These are phyloP conservation scores for Ibidorhyncha struthersii DNA, from an alignment of 2,113 vertebrate species.

Conservation along the genomic window DNA sequence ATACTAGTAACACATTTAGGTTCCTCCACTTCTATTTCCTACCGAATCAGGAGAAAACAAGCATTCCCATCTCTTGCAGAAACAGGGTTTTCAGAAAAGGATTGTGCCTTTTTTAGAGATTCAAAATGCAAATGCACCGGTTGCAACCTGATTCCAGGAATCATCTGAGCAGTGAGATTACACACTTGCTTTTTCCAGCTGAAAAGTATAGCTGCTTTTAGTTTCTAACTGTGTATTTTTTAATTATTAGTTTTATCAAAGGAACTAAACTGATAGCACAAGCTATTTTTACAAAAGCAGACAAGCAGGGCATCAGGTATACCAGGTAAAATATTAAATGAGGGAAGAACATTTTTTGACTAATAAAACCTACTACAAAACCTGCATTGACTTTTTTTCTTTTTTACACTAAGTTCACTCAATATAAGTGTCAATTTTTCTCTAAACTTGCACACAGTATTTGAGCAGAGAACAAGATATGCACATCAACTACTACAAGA, in stretches of 20 bases:
- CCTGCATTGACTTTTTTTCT: background rate
- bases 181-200: background rate
- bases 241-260: slow-evolving; percentile 33
- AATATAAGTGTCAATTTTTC: background rate
- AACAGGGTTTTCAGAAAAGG: background rate
- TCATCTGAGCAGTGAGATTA: background rate
- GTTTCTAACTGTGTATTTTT: background rate
- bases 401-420: background rate
- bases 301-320: background rate
- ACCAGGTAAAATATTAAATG: background rate
- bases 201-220: background rate
- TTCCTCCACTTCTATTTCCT: background rate
- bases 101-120: background rate
- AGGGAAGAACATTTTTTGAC: background rate
- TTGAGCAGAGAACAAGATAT: background rate
- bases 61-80: background rate
- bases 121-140: background rate
- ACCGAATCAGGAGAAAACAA: background rate
- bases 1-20: background rate
- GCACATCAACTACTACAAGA: background rate
- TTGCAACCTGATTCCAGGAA: background rate
- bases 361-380: background rate
- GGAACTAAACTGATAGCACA: background rate
- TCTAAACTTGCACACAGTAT: background rate
- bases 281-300: slow-evolving; percentile 10